Percentiles rank a stretch among this genome's conserved stretches.
Evolutionary conservation across 2,888 invertebrate species (phyloP).

Genomic region (Chrysopilus asiliformis): DNA sequence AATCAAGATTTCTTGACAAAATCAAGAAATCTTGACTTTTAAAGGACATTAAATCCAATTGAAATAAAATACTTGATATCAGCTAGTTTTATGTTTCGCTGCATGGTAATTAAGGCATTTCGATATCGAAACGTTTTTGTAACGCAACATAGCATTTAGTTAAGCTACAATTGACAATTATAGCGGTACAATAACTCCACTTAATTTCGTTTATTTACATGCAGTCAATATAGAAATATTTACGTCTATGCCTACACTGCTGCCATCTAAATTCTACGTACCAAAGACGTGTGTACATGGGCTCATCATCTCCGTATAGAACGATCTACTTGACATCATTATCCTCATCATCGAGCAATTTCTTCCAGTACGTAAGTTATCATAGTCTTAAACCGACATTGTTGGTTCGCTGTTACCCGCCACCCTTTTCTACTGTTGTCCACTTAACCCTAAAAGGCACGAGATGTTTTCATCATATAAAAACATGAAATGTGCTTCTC

Average conservation of each 20-base stretch:
- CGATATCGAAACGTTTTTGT: too few species aligned
- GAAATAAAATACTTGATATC: too few species aligned
- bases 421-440: slow-evolving; percentile 8
- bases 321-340: slow-evolving; percentile 15
- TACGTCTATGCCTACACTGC: slow-evolving; percentile 6
- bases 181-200: slow-evolving; percentile 8
- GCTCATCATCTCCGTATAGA: slow-evolving; percentile 7
- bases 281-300: slow-evolving; percentile 6
- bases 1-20: too few species aligned
- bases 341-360: slow-evolving; percentile 13
- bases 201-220: slow-evolving; percentile 8
- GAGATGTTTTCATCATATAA: too few species aligned
- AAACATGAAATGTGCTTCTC: too few species aligned
- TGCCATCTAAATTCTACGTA: slow-evolving; percentile 6
- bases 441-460: slow-evolving; percentile 4
- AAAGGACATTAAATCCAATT: too few species aligned
- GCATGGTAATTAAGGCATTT: too few species aligned
- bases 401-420: slow-evolving; percentile 7
- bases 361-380: slow-evolving; percentile 11
- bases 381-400: slow-evolving; percentile 11
- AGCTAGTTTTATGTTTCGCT: too few species aligned
- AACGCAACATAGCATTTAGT: slow-evolving; percentile 13
- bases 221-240: slow-evolving; percentile 8
- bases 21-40: too few species aligned
- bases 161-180: slow-evolving; percentile 13